A percentile compares a stretch with the other conserved stretches of the same genome.
phyloP scores from a whole-genome alignment of 2,113 vertebrate species.

The Scytalopus superciliaris region DNA sequence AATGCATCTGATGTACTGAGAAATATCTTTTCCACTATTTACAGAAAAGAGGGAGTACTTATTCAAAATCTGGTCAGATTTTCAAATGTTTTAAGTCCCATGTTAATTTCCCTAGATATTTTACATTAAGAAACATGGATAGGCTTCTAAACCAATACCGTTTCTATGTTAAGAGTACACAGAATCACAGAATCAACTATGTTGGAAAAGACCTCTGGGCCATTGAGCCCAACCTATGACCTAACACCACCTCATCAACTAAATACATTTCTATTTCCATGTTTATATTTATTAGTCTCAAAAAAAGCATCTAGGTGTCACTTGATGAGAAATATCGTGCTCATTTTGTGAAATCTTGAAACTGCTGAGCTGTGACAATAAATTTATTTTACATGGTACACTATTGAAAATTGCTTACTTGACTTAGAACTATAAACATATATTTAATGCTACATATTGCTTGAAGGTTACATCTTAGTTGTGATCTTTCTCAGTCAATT shows the following conservation, averaged over 20 bases:
- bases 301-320: neutral
- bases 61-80: neutral
- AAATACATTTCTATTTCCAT: neutral
- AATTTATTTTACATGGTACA: neutral
- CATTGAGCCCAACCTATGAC: neutral
- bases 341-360: constrained; percentile 14
- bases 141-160: neutral
- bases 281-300: neutral
- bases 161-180: neutral
- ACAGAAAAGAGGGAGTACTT: neutral
- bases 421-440: neutral
- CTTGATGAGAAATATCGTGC: neutral
- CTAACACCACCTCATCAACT: neutral
- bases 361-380: neutral
- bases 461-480: constrained; percentile 16
- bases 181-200: neutral
- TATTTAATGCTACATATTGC: neutral
- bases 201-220: neutral
- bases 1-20: neutral
- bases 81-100: neutral
- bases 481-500: neutral
- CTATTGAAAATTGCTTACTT: constrained; percentile 4
- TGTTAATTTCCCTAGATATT: neutral
- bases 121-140: constrained; percentile 13
- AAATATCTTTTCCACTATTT: constrained; percentile 29